Evolutionary conservation across 2,113 vertebrate species (phyloP).

Genomic region (Sporophila hypoxantha): DNA sequence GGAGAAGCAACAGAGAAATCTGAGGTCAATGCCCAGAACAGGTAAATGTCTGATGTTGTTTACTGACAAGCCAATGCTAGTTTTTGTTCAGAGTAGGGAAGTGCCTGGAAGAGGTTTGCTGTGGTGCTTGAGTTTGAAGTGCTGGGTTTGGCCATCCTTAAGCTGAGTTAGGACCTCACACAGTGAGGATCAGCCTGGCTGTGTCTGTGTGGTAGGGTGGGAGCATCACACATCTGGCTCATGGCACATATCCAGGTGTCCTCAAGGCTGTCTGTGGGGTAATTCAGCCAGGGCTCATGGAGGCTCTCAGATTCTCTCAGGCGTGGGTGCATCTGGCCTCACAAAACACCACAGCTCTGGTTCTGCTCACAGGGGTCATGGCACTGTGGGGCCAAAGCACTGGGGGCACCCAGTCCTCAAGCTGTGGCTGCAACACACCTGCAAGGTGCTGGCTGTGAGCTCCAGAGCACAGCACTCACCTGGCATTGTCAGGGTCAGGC

Average conservation of each 20-base stretch:
- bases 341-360: background rate
- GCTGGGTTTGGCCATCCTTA: background rate
- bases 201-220: background rate
- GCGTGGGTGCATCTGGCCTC: background rate
- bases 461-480: background rate
- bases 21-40: slow-evolving; percentile 84
- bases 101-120: background rate
- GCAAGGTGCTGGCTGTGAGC: background rate
- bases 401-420: background rate
- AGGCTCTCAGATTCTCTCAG: background rate
- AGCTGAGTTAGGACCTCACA: background rate
- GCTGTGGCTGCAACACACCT: background rate
- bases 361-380: background rate
- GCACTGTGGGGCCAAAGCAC: too few species aligned
- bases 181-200: background rate
- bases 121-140: background rate
- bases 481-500: background rate
- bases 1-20: slow-evolving; percentile 70
- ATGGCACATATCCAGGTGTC: background rate
- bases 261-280: background rate
- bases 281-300: background rate
- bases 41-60: slow-evolving; percentile 62
- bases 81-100: background rate
- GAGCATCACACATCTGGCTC: background rate
- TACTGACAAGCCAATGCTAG: background rate